phyloP scores from a whole-genome alignment of 2,888 invertebrate genomes.

The Plemyria rubiginata region DNA sequence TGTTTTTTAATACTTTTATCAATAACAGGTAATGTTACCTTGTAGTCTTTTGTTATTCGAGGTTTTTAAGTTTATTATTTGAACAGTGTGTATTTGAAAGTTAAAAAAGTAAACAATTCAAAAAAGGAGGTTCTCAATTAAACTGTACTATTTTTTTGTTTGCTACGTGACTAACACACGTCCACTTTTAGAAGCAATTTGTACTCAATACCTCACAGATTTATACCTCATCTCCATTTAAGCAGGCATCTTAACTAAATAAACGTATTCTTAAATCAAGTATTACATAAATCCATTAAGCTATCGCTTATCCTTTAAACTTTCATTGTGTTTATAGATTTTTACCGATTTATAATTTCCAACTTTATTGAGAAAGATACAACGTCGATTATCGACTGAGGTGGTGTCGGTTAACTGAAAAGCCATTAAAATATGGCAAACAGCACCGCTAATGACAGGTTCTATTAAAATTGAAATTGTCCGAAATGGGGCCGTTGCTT shows the following conservation, averaged over 20 bases:
- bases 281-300: conserved; percentile 26
- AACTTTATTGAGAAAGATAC: conserved; percentile 11
- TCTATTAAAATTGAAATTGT: conserved; percentile 66
- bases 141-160: too few species aligned
- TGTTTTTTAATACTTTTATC: conserved; percentile 23
- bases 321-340: conserved; percentile 31
- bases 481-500: conserved; percentile 41
- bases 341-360: conserved; percentile 9
- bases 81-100: too few species aligned
- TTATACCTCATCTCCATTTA: too few species aligned
- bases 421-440: conserved; percentile 66
- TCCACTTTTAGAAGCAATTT: too few species aligned
- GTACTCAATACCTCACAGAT: too few species aligned
- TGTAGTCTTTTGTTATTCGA: background rate
- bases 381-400: conserved; percentile 21
- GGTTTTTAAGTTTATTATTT: too few species aligned
- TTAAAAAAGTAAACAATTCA: too few species aligned
- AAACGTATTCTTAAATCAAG: background rate
- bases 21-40: conserved; percentile 22
- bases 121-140: too few species aligned
- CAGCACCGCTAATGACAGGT: conserved; percentile 63
- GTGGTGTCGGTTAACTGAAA: conserved; percentile 53
- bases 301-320: conserved; percentile 25
- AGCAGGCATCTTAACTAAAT: too few species aligned
- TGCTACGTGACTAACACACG: too few species aligned